Evolutionary conservation across 2,113 vertebrate species (phyloP), one percentile per base, ranked within the genome.

Genomic region (Morone chrysops): DNA sequence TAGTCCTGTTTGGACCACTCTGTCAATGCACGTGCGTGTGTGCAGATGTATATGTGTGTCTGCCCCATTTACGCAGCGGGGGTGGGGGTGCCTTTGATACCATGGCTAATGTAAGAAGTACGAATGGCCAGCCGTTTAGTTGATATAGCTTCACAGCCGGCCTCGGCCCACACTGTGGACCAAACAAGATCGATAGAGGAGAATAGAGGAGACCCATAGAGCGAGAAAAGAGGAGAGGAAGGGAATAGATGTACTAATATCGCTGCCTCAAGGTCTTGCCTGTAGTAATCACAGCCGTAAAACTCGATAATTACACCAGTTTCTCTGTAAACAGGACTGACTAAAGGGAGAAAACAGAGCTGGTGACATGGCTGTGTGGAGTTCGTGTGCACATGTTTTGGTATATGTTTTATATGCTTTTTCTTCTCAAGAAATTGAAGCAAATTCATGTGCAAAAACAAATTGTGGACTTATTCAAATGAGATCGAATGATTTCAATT

Each of bases 231-330:
- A 81, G 74, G 77, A 77, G 70, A 77, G 83, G 80, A 80, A 83
- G 75, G n/a, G 62, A 85, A 91, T 70, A 83, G 87, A 91, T 83
- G 84, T 41, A 75, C 84, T 84, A 82, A 92, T 89, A 89, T 85
- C 9, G 47, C 76, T 79, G 73, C 79, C 78, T 71, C 63, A 50
- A 79, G 74, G 82, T 74, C 60, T 81, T 56, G 87, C 50, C 65
- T 53, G 72, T 68, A 72, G 86, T 92, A 91, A 92, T 92, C 85
- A 91, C 65, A 81, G 77, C 75, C 73, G 13, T 92, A 91, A 94
- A 92, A 85, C 86, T 79, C 41, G 4, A 92, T 92, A 89, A 92
- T 93, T 90, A 89, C 85, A 84, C 60, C 13, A 6, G 75, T 83
- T 83, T 86, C 78, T 90, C 76, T 77, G 85, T 78, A 87, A 87